Evolutionary conservation across 2,888 invertebrate species (phyloP).

Genomic region (Pyrrhia umbra): DNA sequence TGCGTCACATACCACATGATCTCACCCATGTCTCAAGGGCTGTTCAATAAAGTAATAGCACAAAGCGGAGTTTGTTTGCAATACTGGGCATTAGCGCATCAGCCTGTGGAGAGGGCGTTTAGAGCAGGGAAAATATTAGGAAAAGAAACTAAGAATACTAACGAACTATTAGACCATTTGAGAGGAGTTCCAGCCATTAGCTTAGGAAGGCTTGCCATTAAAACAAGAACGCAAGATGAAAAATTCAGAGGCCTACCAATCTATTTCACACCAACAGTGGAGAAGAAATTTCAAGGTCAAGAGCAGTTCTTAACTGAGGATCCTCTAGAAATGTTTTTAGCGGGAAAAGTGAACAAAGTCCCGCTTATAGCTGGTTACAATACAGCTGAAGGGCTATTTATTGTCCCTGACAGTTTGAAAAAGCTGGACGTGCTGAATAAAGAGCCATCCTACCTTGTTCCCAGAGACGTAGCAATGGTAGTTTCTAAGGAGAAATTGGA

Average conservation of each 20-base stretch:
- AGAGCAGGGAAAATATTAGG: conserved; percentile 74
- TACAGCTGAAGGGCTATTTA: conserved; percentile 75
- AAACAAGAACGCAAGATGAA: conserved; percentile 73
- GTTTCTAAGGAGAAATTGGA: conserved; percentile 62
- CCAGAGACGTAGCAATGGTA: conserved; percentile 69
- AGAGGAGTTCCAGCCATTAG: conserved; percentile 70
- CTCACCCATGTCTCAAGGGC: conserved; percentile 80
- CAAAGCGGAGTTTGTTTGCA: conserved; percentile 79
- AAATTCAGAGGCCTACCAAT: conserved; percentile 72
- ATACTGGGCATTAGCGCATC: conserved; percentile 72
- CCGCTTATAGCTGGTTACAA: conserved; percentile 78
- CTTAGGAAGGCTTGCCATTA: conserved; percentile 66
- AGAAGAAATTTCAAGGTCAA: conserved; percentile 70
- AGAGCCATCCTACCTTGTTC: conserved; percentile 71
- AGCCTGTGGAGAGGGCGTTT: conserved; percentile 72
- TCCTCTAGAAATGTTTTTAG: conserved; percentile 67
- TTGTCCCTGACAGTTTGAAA: conserved; percentile 63
- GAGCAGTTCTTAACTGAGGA: conserved; percentile 73
- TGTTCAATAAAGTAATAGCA: conserved; percentile 81
- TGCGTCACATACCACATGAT: conserved; percentile 80
- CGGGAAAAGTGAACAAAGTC: conserved; percentile 70
- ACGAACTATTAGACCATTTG: conserved; percentile 72
- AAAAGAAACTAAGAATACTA: conserved; percentile 71
- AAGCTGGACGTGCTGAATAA: conserved; percentile 68
- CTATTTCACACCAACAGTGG: conserved; percentile 76